phyloP scores from a whole-genome alignment of 2,113 vertebrate genomes.

The Channa argus region DNA sequence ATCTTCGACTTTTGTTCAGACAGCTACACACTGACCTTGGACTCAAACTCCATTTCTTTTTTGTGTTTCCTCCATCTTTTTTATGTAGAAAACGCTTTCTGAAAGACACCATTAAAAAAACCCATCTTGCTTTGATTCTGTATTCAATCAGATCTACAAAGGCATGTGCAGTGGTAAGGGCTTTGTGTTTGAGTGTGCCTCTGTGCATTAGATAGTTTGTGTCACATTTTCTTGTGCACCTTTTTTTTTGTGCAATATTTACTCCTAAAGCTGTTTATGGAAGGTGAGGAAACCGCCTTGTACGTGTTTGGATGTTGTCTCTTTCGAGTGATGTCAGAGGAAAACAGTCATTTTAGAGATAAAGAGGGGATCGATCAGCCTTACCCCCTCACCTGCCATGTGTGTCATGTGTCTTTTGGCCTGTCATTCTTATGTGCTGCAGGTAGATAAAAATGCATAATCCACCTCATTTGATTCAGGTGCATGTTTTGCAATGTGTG shows the following conservation, averaged over 20 bases:
- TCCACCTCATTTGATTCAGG: conserved; percentile 76
- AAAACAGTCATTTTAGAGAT: conserved; percentile 68
- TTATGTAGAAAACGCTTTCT: conserved; percentile 66
- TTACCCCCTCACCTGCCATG: conserved; percentile 74
- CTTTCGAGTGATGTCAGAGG: conserved; percentile 47
- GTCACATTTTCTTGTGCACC: conserved; percentile 44
- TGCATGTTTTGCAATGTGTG: conserved; percentile 66
- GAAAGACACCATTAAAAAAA: conserved; percentile 60
- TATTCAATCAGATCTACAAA: conserved; percentile 77
- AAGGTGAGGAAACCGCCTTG: conserved; percentile 62
- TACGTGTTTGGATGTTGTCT: conserved; percentile 67
- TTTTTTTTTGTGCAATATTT: conserved; percentile 48
- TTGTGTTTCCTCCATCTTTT: conserved; percentile 60
- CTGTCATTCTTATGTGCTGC: conserved; percentile 66
- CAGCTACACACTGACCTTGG: conserved; percentile 81
- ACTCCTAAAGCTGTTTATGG: conserved; percentile 72
- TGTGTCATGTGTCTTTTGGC: conserved; percentile 72
- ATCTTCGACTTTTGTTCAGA: conserved; percentile 77
- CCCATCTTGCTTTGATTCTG: conserved; percentile 67
- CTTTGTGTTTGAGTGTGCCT: conserved; percentile 26
- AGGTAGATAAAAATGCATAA: conserved; percentile 75
- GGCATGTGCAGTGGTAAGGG: conserved; percentile 18
- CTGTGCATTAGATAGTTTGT: conserved; percentile 36
- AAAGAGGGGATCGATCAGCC: conserved; percentile 79
- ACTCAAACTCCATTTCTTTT: conserved; percentile 73